phyloP scores from a whole-genome alignment of 2,113 vertebrate species.

The Vireo altiloquus region DNA sequence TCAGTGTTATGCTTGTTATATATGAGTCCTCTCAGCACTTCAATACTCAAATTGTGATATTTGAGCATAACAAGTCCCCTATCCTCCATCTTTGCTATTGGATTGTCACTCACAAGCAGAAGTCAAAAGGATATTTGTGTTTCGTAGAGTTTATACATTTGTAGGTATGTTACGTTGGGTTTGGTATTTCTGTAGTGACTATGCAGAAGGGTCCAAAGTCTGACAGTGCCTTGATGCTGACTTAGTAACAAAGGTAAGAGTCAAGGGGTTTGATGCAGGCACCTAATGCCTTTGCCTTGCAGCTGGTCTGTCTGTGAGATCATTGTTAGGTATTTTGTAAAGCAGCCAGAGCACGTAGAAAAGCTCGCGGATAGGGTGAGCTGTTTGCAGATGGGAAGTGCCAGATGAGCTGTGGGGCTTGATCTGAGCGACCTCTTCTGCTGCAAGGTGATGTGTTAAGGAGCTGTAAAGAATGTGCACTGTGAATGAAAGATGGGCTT shows the following conservation, averaged over 20 bases:
- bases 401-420: background rate
- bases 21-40: background rate
- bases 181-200: background rate
- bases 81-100: background rate
- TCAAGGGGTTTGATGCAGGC: background rate
- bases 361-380: fast-evolving
- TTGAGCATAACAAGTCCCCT: background rate
- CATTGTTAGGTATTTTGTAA: background rate
- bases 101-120: background rate
- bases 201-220: background rate
- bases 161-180: background rate
- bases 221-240: background rate
- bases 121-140: background rate
- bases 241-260: background rate
- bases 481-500: background rate
- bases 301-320: background rate
- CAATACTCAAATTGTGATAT: background rate
- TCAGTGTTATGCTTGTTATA: background rate
- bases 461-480: background rate
- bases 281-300: background rate
- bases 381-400: background rate
- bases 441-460: background rate
- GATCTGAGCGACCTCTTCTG: background rate
- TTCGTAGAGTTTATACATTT: background rate
- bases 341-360: background rate